Evolutionary conservation across 2,888 invertebrate genomes (phyloP).

Genomic region (Ischnura elegans): DNA sequence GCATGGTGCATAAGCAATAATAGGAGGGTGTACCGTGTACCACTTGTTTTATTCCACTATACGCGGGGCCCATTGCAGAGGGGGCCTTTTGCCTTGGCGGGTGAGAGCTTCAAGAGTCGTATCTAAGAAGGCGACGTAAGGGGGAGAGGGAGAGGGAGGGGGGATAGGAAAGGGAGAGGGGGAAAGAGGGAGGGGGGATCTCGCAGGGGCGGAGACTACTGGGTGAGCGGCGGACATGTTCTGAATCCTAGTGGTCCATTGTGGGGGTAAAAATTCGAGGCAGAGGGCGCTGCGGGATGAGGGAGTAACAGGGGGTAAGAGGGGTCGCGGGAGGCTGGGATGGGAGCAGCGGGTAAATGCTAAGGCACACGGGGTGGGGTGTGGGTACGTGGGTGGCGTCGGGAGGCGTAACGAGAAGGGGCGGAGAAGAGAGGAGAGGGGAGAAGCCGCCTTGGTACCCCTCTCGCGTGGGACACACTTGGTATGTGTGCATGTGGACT

Average conservation of each 20-base stretch:
- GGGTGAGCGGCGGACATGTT: conserved; percentile 67
- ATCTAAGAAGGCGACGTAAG: conserved; percentile 47
- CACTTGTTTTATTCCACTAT: neutral
- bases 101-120: conserved; percentile 20
- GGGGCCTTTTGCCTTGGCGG: neutral
- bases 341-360: neutral
- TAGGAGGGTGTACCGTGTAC: neutral
- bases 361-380: neutral
- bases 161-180: neutral
- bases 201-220: conserved; percentile 64
- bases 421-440: neutral
- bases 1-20: neutral
- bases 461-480: neutral
- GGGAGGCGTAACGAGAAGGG: neutral
- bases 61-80: neutral
- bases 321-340: conserved; percentile 2
- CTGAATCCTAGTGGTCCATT: conserved; percentile 67
- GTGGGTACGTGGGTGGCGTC: neutral
- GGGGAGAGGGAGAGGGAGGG: neutral
- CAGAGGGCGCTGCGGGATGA: conserved; percentile 55
- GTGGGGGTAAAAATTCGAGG: conserved; percentile 67
- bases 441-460: neutral
- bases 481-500: neutral
- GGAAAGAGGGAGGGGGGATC: conserved; percentile 4
- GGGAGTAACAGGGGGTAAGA: neutral